These are phyloP conservation scores for Vanessa atalanta DNA, from an alignment of 1,140 invertebrate genomes.

Conservation along the genomic window DNA sequence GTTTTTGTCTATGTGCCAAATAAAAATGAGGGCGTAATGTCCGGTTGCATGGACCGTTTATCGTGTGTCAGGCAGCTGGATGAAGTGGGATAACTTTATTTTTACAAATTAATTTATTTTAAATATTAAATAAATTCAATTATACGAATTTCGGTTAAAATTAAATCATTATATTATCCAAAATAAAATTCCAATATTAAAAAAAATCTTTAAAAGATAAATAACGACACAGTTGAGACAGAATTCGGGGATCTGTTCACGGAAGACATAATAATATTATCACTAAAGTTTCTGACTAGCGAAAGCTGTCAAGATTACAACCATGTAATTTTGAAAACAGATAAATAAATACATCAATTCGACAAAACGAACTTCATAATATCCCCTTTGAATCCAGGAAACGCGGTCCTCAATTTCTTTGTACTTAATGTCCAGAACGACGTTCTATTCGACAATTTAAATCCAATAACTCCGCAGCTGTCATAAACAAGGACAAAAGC, in stretches of 20 bases:
- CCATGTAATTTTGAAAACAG: no score
- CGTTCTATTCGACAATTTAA: constrained; percentile 7
- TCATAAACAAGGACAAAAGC: constrained; percentile 23
- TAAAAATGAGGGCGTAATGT: constrained; percentile 80
- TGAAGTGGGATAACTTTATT: constrained; percentile 28
- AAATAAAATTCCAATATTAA: no score
- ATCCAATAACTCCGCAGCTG: constrained; percentile 25
- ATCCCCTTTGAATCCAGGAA: neutral
- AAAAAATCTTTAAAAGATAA: no score
- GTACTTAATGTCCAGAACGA: neutral
- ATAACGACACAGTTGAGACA: no score
- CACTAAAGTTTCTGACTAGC: no score
- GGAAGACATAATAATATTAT: no score
- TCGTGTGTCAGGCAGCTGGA: constrained; percentile 45
- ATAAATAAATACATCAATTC: no score
- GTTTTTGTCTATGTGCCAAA: constrained; percentile 80
- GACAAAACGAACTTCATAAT: no score
- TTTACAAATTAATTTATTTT: neutral
- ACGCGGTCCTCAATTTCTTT: neutral
- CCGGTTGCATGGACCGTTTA: constrained; percentile 74
- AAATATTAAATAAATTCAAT: neutral
- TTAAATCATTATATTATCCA: no score
- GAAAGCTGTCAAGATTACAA: no score
- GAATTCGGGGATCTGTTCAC: no score
- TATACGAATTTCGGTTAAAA: no score